phyloP scores from a whole-genome alignment of 2,797 vertebrate genomes.

The Nothura maculosa region DNA sequence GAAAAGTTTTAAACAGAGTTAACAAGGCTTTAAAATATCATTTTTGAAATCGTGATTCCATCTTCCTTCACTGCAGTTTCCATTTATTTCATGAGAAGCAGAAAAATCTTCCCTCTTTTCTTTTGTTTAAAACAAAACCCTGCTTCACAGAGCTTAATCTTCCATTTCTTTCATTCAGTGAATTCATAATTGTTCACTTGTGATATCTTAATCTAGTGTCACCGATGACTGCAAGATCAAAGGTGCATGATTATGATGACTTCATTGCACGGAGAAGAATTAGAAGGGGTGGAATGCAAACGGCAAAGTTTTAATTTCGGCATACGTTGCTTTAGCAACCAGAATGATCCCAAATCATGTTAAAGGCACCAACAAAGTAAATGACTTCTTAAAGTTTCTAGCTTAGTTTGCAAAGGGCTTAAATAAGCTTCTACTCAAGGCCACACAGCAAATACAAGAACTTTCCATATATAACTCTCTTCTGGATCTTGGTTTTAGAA shows the following conservation, averaged over 20 bases:
- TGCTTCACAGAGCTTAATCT: conserved; percentile 62
- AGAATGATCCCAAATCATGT: conserved; percentile 47
- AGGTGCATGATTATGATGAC: conserved; percentile 61
- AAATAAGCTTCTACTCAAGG: neutral
- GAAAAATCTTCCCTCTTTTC: neutral
- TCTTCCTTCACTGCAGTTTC: conserved; percentile 31
- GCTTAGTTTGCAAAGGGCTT: neutral
- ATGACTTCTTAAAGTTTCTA: neutral
- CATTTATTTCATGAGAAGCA: conserved; percentile 24
- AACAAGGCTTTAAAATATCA: neutral
- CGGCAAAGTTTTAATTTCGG: conserved; percentile 50
- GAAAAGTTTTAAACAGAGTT: neutral
- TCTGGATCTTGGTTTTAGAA: neutral
- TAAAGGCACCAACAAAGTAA: conserved; percentile 50
- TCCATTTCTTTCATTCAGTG: conserved; percentile 64
- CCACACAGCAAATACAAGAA: neutral
- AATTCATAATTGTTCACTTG: conserved; percentile 72
- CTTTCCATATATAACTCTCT: neutral
- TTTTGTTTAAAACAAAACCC: conserved; percentile 56
- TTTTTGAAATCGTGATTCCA: conserved; percentile 27
- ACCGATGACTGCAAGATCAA: conserved; percentile 74
- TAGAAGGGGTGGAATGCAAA: conserved; percentile 58
- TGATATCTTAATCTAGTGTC: conserved; percentile 66
- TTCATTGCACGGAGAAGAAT: conserved; percentile 62
- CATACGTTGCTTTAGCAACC: conserved; percentile 66